These are phyloP conservation scores for Babyrousa celebensis DNA, from an alignment of 2,797 vertebrate species.

Conservation along the genomic window DNA sequence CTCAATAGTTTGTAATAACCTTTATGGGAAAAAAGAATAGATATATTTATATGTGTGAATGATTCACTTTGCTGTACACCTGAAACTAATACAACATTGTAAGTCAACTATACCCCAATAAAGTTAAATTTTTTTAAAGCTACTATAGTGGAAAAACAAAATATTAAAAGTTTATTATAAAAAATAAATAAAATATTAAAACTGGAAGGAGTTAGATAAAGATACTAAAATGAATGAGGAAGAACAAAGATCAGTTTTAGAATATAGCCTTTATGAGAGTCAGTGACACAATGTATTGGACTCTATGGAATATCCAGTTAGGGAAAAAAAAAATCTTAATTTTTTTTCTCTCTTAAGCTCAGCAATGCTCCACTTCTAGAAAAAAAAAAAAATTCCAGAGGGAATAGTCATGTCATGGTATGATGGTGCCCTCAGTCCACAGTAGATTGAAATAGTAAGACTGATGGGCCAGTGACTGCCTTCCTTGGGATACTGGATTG, in stretches of 20 bases:
- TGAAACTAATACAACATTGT: no score
- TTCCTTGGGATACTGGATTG: not conserved
- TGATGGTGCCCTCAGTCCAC: no score
- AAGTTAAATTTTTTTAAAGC: no score
- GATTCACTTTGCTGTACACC: no score
- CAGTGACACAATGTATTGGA: not conserved
- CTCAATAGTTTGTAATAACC: no score
- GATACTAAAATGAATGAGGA: not conserved
- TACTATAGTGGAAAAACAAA: no score
- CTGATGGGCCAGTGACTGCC: not conserved
- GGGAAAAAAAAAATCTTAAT: not conserved
- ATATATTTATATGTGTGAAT: no score
- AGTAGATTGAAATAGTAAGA: not conserved
- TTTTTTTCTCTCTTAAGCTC: not conserved
- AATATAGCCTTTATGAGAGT: not conserved
- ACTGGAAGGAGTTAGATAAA: not conserved
- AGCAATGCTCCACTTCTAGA: not conserved
- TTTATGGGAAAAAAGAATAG: no score
- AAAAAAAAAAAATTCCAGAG: not conserved
- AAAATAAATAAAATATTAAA: not conserved
- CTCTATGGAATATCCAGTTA: not conserved
- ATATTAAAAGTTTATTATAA: no score
- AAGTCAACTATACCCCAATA: no score
- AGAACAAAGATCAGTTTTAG: not conserved
- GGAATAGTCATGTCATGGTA: not conserved